These are phyloP conservation scores for Macrosiphum euphorbiae DNA, from an alignment of 2,888 invertebrate species.

Conservation along the genomic window DNA sequence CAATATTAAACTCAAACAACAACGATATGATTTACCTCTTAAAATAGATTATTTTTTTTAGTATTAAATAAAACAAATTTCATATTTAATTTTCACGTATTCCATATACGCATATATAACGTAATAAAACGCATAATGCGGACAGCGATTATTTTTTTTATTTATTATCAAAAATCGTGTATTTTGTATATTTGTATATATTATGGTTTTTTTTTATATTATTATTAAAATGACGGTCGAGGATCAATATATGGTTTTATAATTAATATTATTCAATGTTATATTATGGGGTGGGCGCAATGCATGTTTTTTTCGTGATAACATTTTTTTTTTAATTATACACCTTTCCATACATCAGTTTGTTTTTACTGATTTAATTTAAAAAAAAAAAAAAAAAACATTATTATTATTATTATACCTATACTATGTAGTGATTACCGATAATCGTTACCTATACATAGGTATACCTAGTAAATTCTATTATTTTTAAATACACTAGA, in stretches of 20 bases:
- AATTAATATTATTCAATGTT: constrained; percentile 27
- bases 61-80: neutral
- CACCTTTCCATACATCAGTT: neutral
- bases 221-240: neutral
- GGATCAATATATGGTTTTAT: constrained; percentile 6
- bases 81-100: neutral
- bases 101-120: neutral
- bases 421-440: neutral
- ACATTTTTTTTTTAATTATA: constrained; percentile 44
- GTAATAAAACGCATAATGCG: neutral
- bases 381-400: neutral
- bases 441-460: neutral
- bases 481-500: neutral
- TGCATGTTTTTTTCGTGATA: constrained; percentile 44
- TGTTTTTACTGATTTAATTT: constrained; percentile 26
- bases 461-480: no score
- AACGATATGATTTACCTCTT: neutral
- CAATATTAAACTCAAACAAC: neutral
- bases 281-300: neutral
- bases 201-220: neutral
- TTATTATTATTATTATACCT: neutral
- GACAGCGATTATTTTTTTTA: neutral
- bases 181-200: neutral
- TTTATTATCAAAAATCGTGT: neutral
- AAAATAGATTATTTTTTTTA: neutral